These are phyloP conservation scores for Apamea anceps DNA, from an alignment of 2,888 invertebrate genomes.

Conservation along the genomic window DNA sequence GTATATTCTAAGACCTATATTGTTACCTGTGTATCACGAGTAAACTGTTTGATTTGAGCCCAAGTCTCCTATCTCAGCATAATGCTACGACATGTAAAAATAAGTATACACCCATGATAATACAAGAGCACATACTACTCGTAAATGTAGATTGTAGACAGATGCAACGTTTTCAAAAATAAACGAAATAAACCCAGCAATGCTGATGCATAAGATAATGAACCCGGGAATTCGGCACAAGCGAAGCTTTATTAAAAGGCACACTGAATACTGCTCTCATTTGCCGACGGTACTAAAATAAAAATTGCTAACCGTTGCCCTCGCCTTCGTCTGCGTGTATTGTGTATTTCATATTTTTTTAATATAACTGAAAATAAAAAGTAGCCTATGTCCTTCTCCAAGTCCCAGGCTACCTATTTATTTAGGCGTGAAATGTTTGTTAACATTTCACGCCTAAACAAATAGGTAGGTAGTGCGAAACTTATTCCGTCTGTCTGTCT, in stretches of 20 bases:
- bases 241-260: conserved; percentile 8
- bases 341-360: neutral
- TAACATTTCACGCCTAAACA: too few species aligned
- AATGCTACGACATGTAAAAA: neutral
- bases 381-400: neutral
- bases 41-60: neutral
- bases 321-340: neutral
- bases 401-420: neutral
- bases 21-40: too few species aligned
- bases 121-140: neutral
- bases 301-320: neutral
- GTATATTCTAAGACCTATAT: too few species aligned
- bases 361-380: neutral
- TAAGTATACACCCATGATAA: neutral
- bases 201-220: conserved; percentile 33
- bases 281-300: conserved; percentile 3
- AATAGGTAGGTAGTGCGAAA: too few species aligned
- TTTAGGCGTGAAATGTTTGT: neutral
- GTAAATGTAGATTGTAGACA: neutral
- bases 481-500: too few species aligned
- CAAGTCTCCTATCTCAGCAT: neutral
- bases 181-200: conserved; percentile 1
- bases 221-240: conserved; percentile 7
- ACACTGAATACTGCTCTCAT: conserved; percentile 8
- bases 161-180: conserved; percentile 10